Base-by-base conservation (phyloP, 2,797 vertebrate species). In the Syngnathus rostellatus region DNA sequence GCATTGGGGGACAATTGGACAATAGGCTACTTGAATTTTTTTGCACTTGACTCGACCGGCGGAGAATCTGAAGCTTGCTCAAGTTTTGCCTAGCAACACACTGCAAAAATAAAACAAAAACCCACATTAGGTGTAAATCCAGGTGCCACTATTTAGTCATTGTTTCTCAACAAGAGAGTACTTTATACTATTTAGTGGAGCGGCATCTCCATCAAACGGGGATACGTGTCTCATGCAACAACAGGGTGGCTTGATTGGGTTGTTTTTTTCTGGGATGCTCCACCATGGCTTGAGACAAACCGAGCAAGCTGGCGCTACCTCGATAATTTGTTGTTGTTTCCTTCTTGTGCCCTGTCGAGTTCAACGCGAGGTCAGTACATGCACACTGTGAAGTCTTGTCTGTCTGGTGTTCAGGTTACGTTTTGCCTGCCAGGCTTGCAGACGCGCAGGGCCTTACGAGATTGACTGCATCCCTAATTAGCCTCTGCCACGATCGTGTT, bases 381-480 rank as follows among this genome's bases (percentile, higher is more conserved):
- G 72, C 69, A 68, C 68, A 78, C 72, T 67, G 61, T 73, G 70
- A 78, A 84, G 71, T 78, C 78, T 68, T 67, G 69, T 70, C 65
- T 64, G 70, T 62, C 78, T 73, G 31, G 73, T 46, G 25, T 72
- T 63, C 72, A 64, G 19, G 65, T 67, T 77, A 70, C 5, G 43
- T 75, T 83, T 77, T 59, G 50, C 68, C 68, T 68, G 76, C 73
- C 70, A 74, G 68, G 66, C 77, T 69, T 69, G 66, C 72, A 72
- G 74, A 76, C 64, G 72, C 61, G 9, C 45, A 31, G 69, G 68
- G 64, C 63, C 68, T 67, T 66, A 65, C 79, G 74, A 73, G 70
- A 74, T 79, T 74, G 72, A 74, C 59, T 82, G 75, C 68, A 76
- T 80, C 81, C 71, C 74, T 75, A 77, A 80, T 78, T 57, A 80